Conservation (phyloP, 92 coral and sea anemone genomes). For the Actinernus sp. region DNA sequence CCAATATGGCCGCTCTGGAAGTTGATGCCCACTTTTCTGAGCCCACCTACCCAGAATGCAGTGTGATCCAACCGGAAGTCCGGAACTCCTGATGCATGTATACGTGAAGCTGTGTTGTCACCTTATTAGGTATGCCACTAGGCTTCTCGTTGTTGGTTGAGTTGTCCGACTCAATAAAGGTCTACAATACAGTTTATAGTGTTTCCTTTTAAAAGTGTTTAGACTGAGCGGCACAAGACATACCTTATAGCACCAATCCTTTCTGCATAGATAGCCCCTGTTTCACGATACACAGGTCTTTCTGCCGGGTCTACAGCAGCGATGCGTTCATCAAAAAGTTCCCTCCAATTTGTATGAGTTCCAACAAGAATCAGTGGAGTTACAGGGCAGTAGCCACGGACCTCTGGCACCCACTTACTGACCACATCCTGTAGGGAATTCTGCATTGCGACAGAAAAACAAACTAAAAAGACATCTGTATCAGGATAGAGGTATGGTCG, state of each 20-base stretch:
- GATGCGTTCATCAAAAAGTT: conserved; percentile 63
- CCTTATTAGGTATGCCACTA: too few relatives aligned
- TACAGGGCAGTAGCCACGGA: conserved; percentile 77
- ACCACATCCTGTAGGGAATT: conserved; percentile 75
- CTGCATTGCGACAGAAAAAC: conserved; percentile 90
- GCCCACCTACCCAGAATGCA: too few relatives aligned
- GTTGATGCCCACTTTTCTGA: too few relatives aligned
- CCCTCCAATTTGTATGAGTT: conserved; percentile 95
- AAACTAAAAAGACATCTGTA: conserved; percentile 92
- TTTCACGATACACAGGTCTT: conserved; percentile 72
- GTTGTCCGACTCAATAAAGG: too few relatives aligned
- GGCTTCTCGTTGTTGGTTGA: too few relatives aligned
- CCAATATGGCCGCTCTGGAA: too few relatives aligned
- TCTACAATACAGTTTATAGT: too few relatives aligned
- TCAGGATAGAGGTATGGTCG: conserved; percentile 74
- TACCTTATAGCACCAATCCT: conserved; percentile 79
- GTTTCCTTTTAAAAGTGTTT: too few relatives aligned
- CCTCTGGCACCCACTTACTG: conserved; percentile 94
- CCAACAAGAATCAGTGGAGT: conserved; percentile 96
- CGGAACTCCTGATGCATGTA: too few relatives aligned
- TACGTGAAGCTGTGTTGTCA: too few relatives aligned
- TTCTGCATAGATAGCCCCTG: conserved; percentile 76
- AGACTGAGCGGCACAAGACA: neutral
- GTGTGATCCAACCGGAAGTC: too few relatives aligned
- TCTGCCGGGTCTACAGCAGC: conserved; percentile 47